Evolutionary conservation across 2,797 vertebrate species (phyloP).

Genomic region (Sebastes kiyomatsui): DNA sequence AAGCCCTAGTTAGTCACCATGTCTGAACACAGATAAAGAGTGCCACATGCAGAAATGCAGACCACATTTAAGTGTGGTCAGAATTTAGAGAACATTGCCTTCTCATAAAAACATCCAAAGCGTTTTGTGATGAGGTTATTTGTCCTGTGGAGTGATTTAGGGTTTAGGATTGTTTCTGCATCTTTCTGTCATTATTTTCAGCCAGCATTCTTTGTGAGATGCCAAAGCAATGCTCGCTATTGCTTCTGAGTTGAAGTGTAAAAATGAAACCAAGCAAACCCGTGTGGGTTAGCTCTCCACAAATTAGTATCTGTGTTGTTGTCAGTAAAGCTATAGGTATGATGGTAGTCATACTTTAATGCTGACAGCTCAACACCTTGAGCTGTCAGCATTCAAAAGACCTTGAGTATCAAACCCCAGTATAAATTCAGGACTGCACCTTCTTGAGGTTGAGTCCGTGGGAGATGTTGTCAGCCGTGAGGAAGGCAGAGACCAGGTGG

Average conservation of each 20-base stretch:
- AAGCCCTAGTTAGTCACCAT: neutral
- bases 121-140: neutral
- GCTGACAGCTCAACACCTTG: too few relatives aligned
- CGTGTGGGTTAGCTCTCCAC: neutral
- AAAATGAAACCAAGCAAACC: neutral
- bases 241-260: neutral
- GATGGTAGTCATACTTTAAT: neutral
- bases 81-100: neutral
- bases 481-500: slow-evolving; percentile 94
- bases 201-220: neutral
- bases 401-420: neutral
- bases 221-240: neutral
- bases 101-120: neutral
- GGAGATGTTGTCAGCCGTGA: slow-evolving; percentile 97
- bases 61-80: neutral
- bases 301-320: neutral
- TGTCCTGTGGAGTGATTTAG: neutral
- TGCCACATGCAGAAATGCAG: neutral
- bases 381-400: neutral
- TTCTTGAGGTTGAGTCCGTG: slow-evolving; percentile 97
- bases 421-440: slow-evolving; percentile 73
- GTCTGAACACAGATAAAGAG: neutral
- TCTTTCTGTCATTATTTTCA: neutral
- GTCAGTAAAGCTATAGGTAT: neutral
- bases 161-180: neutral